Evolutionary conservation across 2,797 vertebrate genomes (phyloP).

Genomic region (Sardinella longiceps): DNA sequence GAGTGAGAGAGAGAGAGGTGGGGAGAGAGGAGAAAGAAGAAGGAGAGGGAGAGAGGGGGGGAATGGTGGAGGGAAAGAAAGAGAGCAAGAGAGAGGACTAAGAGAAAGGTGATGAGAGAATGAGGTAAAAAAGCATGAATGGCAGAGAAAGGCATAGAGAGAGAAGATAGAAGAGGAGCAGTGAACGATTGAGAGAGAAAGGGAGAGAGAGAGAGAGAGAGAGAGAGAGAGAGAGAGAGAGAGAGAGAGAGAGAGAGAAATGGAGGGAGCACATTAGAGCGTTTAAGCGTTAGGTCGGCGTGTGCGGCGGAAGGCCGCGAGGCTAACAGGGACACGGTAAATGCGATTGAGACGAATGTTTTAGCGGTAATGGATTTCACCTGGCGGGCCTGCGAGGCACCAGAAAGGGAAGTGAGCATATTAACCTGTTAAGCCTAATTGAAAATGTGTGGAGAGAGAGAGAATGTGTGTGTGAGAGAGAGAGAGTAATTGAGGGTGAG

Average conservation of each 20-base stretch:
- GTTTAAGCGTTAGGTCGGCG: background rate
- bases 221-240: constrained; percentile 9
- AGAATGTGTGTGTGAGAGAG: background rate
- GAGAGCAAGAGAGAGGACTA: too few relatives aligned
- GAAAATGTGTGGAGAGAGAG: constrained; percentile 22
- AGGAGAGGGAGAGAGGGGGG: too few relatives aligned
- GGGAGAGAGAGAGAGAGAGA: background rate
- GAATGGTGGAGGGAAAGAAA: too few relatives aligned
- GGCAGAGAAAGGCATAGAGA: too few relatives aligned
- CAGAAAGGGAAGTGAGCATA: constrained; percentile 68
- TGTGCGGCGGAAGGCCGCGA: constrained; percentile 49
- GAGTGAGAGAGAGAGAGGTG: too few relatives aligned
- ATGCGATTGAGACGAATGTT: constrained; percentile 68
- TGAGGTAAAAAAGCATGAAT: background rate
- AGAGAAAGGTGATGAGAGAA: too few relatives aligned
- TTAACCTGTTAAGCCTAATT: constrained; percentile 64
- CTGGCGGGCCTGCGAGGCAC: constrained; percentile 54
- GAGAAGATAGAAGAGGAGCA: background rate
- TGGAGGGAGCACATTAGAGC: constrained; percentile 53
- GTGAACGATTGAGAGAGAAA: background rate
- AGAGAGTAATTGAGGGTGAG: background rate
- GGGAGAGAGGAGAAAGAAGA: background rate
- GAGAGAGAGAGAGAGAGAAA: background rate
- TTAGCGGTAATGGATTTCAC: constrained; percentile 70
- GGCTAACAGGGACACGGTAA: constrained; percentile 60